Base-by-base conservation (phyloP, 2,797 vertebrate species). In the Acipenser transmontanus region DNA sequence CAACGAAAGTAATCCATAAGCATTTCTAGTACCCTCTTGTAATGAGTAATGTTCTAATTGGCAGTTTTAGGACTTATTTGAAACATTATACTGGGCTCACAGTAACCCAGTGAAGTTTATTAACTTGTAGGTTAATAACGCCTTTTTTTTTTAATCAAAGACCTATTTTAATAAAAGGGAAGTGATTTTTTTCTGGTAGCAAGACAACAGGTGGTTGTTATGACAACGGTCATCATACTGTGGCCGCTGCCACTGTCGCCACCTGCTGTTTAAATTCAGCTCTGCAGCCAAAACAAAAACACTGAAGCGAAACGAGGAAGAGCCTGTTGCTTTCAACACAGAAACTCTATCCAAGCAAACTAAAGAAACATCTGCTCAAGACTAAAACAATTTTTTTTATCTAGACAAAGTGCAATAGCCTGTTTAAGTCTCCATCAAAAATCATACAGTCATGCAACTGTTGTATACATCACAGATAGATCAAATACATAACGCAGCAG, bases 191-290 rank as follows among this genome's bases (percentile, higher is more conserved):
- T 56, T 13, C 47, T 63, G 17, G 56, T 69, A 57, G 17, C 50
- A 17, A 65, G 62, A 64, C 65, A 67, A 63, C 59, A 14, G 62
- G 65, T 34, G 64, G 73, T 75, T 75, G 73, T 59, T 14, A 75
- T 75, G 69, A 71, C 64, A 72, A 74, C 70, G 8, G 68, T 50
- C 34, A 34, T 66, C 57, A 66, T 52, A 50, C 56, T 51, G 73
- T 48, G 66, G 62, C 49, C 62, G 63, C 65, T 63, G 68, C 49
- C 17, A 66, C 57, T 47, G 60, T 69, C 61, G 66, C 66, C 65
- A 69, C 73, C 71, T 75, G 71, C 72, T 70, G 71, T 67, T 51
- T 62, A 48, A 59, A 62, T 67, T 61, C 47, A 17, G 52, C 64
- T 47, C 49, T 34, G 63, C 47, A 9, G 3, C 52, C 8, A 9